A percentile compares a stretch with the other conserved stretches of the same genome.
These are phyloP conservation scores for Muraenolepis orangiensis DNA, from an alignment of 2,797 vertebrate species.

Conservation along the genomic window DNA sequence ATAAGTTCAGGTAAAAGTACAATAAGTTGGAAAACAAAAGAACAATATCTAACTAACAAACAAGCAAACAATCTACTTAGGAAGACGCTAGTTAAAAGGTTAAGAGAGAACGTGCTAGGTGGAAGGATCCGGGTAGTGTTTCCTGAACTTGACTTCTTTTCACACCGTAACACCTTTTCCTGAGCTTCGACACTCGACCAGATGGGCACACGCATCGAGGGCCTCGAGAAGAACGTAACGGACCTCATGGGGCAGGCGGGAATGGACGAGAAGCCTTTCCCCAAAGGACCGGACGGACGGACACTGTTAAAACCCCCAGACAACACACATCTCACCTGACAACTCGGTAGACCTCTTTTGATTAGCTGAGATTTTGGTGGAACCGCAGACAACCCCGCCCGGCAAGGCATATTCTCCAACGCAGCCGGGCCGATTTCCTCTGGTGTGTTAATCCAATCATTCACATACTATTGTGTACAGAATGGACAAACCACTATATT, in stretches of 20 bases:
- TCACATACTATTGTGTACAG: not conserved
- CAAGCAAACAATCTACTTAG: too few relatives aligned
- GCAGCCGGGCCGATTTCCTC: not conserved
- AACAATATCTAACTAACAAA: too few relatives aligned
- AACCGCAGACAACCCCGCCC: not conserved
- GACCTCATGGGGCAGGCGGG: constrained; percentile 84
- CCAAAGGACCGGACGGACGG: constrained; percentile 48
- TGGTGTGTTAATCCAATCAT: not conserved
- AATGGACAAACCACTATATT: not conserved
- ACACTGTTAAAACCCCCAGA: not conserved
- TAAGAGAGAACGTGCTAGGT: too few relatives aligned
- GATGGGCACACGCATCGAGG: constrained; percentile 82
- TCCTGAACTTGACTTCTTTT: not conserved
- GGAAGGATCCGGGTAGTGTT: too few relatives aligned
- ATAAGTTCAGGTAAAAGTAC: too few relatives aligned
- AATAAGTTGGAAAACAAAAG: too few relatives aligned
- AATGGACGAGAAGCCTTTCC: constrained; percentile 63
- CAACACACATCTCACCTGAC: not conserved
- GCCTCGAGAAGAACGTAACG: constrained; percentile 79
- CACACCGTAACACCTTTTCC: not conserved
- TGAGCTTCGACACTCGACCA: constrained; percentile 74
- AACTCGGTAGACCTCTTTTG: not conserved
- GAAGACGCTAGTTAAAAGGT: too few relatives aligned
- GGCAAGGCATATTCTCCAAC: not conserved
- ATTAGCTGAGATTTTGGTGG: not conserved